Evolutionary conservation across 2,113 vertebrate species (phyloP), one percentile per base, ranked within the genome.

Genomic region (Trinectes maculatus): DNA sequence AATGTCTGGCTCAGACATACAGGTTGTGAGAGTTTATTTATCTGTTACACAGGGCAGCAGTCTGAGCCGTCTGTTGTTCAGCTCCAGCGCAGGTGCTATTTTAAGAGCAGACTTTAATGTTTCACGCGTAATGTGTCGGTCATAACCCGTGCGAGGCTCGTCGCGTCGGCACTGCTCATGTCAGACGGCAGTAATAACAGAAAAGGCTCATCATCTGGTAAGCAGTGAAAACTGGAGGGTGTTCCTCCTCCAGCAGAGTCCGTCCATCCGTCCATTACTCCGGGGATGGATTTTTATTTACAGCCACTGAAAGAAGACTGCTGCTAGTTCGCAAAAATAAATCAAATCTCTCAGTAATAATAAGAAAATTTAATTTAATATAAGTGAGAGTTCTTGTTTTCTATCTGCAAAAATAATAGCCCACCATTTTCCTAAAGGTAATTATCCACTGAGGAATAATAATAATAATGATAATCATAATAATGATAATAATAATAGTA

Each of bases 171-270:
- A 16, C 74, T 67, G 74, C 65, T 82, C 60, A 47, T 31, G 42
- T 59, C 36, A 75, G 83, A 39, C 24, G 4, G 73, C 80, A 87
- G 86, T 58, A 69, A 87, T 81, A 85, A 89, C 74, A 74, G 21
- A 36, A 53, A 48, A 25, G 46, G n/a, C 71, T 61, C 77, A 80
- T 86, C 84, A 8, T 87, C 80, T 88, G 87, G 84, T 84, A 83
- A 89, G 28, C 43, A 71, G 82, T 43, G 89, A 85, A 73, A 67
- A 71, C 71, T 83, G 84, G 83, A 85, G 54, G 36, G 66, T 74
- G 34, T 63, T 88, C 70, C 70, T 24, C 47, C 0, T 82, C 75
- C 78, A 84, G 62, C 26, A 61, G 59, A 66, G 54, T 28, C 43
- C 55, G 40, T 37, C 71, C 59, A 59, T 63, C n/a, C 3, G 19